Conservation (phyloP, 2,113 vertebrate species). For the Dascyllus trimaculatus region DNA sequence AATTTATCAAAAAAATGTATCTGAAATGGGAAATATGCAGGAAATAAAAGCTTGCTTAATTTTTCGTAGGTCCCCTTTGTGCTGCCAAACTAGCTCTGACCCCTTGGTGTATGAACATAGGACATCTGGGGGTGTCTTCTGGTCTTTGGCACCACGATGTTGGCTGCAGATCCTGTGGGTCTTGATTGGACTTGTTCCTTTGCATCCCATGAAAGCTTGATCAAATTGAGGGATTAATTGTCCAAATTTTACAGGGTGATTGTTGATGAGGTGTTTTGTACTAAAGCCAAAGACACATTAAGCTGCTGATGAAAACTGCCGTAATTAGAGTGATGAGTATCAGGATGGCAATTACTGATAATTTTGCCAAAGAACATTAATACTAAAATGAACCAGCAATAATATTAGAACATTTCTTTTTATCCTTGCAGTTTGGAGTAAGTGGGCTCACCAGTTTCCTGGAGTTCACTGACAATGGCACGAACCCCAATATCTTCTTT, state of each 20-base stretch:
- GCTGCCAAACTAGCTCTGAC: too few relatives aligned
- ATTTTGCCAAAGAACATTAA: not conserved
- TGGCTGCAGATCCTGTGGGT: too few relatives aligned
- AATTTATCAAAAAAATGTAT: too few relatives aligned
- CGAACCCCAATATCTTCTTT: slow-evolving; percentile 97
- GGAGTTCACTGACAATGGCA: slow-evolving; percentile 95
- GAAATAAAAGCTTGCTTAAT: too few relatives aligned
- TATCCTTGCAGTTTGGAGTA: slow-evolving; percentile 88
- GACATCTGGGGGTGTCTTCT: too few relatives aligned
- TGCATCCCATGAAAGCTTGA: too few relatives aligned
- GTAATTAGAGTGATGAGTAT: not conserved
- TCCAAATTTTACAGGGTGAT: not conserved
- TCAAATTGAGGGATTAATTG: too few relatives aligned
- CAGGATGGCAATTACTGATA: not conserved
- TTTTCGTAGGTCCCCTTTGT: too few relatives aligned
- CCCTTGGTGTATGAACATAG: too few relatives aligned
- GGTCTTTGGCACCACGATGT: too few relatives aligned
- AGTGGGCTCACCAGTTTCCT: slow-evolving; percentile 94
- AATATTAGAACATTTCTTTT: not conserved
- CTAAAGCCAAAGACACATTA: not conserved
- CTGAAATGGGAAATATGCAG: too few relatives aligned
- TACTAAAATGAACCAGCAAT: not conserved
- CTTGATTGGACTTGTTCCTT: too few relatives aligned
- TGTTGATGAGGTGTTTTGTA: not conserved
- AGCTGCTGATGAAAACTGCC: not conserved